Base-by-base conservation (phyloP, 92 coral and sea anemone genomes). In the Metridium senile region DNA sequence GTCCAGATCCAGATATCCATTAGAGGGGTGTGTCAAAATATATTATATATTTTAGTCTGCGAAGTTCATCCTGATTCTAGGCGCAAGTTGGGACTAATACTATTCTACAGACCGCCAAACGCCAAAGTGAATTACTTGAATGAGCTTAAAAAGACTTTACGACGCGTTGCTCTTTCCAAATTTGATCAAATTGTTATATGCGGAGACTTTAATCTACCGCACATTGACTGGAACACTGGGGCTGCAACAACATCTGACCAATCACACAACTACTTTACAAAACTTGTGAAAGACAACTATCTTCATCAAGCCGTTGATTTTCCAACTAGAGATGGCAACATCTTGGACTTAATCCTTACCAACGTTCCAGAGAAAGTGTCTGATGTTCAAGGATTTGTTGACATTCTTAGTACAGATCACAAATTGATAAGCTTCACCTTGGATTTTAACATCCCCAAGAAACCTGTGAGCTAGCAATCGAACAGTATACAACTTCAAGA, bases 181-280 rank as follows among this genome's bases (percentile, higher is more conserved):
- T 85, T 81, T 58, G 87, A 85, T 59, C 93, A 85, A 46, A 26
- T 85, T 13, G 21, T 85, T 20, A 47, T 89, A 29, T 68, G 74
- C 47, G 89, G 93, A 23, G 93, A 88, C 71, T 84, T 84, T 32
- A 88, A 84, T 63, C 82, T 88, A 4, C 80, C 79, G 0, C 9
- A 83, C 31, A 80, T 88, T 21, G 86, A 88, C 66, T 79, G 88
- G 88, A 58, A 57, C 8, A 79, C 34, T 23, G 84, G 82, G 34
- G 71, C 83, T 25, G 76, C 75, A 1, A 68, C 57, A 32, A 53
- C 47, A 25, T 19, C 31, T 16, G 83, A 78, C 29, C 33, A 8
- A 11, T 20, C 53, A 23, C 71, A 68, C 28, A 81, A 32, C 30
- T 34, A 26, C 61, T 78, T 88, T 39, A 62, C 89, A 32, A 84